Evolutionary conservation across 2,888 invertebrate species (phyloP).

Genomic region (Galerucella calmariensis): DNA sequence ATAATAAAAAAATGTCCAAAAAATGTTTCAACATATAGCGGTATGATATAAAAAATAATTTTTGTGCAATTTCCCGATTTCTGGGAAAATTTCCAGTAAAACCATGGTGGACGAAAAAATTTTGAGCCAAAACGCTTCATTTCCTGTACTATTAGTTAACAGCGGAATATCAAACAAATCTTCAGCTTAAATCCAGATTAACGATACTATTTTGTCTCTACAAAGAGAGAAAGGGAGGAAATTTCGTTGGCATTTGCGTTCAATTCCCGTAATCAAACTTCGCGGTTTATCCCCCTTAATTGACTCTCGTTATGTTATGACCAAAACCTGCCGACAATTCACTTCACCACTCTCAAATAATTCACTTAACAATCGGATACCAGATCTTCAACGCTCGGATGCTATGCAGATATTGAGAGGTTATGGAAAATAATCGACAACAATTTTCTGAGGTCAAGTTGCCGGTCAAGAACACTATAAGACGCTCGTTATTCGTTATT

Average conservation of each 20-base stretch:
- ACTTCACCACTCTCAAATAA: conserved; percentile 23
- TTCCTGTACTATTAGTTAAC: neutral
- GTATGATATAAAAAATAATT: too few relatives aligned
- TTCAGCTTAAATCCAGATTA: conserved; percentile 1
- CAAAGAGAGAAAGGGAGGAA: neutral
- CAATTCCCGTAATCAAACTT: conserved; percentile 30
- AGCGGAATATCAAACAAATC: neutral
- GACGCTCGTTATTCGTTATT: conserved; percentile 11
- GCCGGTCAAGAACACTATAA: conserved; percentile 24
- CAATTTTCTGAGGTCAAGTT: conserved; percentile 23
- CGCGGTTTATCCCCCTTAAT: conserved; percentile 32
- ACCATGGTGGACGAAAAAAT: too few relatives aligned
- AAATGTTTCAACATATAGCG: too few relatives aligned
- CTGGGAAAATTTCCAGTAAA: too few relatives aligned
- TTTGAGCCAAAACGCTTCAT: too few relatives aligned
- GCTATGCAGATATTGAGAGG: conserved; percentile 23
- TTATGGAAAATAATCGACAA: conserved; percentile 32
- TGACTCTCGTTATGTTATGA: conserved; percentile 33
- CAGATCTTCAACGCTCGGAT: conserved; percentile 8
- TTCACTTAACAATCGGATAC: conserved; percentile 24
- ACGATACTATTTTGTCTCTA: neutral
- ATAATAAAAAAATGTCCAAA: too few relatives aligned
- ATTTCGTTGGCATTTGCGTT: conserved; percentile 23
- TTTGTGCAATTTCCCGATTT: too few relatives aligned
- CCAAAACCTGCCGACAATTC: neutral